Percentiles rank a stretch among this genome's conserved stretches.
Evolutionary conservation across 2,888 invertebrate species (phyloP).

Genomic region (Craniophora ligustri): DNA sequence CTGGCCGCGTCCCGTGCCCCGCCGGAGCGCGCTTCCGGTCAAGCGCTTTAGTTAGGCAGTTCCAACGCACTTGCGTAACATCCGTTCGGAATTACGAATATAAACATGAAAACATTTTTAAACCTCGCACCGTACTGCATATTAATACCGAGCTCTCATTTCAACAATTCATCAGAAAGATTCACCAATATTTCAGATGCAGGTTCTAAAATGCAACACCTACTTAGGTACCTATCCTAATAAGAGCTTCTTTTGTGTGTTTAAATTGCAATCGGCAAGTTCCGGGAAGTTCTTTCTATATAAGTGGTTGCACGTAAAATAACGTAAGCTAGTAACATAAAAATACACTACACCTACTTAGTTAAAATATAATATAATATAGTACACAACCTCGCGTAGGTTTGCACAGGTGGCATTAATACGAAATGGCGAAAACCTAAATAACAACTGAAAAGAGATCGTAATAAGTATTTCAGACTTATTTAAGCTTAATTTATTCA

Average conservation of each 20-base stretch:
- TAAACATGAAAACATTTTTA: slow-evolving; percentile 61
- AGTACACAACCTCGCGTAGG: slow-evolving; percentile 21
- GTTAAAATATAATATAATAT: too few species aligned
- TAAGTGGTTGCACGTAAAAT: slow-evolving; percentile 46
- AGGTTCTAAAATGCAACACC: not conserved
- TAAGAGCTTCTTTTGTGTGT: slow-evolving; percentile 31
- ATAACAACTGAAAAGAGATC: slow-evolving; percentile 19
- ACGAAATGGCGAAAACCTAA: slow-evolving; percentile 1
- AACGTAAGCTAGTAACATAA: slow-evolving; percentile 37
- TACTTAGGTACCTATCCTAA: slow-evolving; percentile 29
- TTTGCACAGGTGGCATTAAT: slow-evolving; percentile 51
- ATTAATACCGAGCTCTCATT: slow-evolving; percentile 13
- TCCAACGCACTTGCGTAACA: slow-evolving; percentile 74
- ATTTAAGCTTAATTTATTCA: slow-evolving; percentile 26
- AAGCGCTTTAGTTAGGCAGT: slow-evolving; percentile 70
- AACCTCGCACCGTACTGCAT: slow-evolving; percentile 21
- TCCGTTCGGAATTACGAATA: slow-evolving; percentile 74
- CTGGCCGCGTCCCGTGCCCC: slow-evolving; percentile 41
- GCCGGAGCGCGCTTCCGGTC: slow-evolving; percentile 74
- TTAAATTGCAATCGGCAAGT: slow-evolving; percentile 10
- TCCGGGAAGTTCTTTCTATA: slow-evolving; percentile 49
- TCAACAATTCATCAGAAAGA: slow-evolving; percentile 14
- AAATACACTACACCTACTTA: too few species aligned
- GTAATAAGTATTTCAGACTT: slow-evolving; percentile 28
- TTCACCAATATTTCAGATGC: slow-evolving; percentile 16